These are phyloP conservation scores for Nyctibius bracteatus DNA, from an alignment of 2,113 vertebrate species.

Conservation along the genomic window DNA sequence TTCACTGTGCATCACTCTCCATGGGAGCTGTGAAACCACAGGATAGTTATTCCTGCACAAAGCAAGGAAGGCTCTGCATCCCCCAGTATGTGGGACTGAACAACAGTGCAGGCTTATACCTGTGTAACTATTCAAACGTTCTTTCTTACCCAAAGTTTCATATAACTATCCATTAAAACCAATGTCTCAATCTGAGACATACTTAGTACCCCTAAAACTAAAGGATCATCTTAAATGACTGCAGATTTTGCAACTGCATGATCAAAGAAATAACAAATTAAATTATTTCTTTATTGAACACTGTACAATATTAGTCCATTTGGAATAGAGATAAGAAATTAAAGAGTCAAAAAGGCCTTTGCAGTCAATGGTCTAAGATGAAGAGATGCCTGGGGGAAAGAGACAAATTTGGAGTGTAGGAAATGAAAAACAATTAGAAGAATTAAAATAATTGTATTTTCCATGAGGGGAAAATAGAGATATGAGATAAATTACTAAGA, in stretches of 20 bases:
- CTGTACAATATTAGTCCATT: conserved; percentile 50
- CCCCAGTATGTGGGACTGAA: background rate
- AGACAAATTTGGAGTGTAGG: conserved; percentile 57
- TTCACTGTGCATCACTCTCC: background rate
- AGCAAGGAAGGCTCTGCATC: background rate
- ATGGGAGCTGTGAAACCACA: background rate
- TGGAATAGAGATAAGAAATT: conserved; percentile 47
- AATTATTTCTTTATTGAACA: conserved; percentile 45
- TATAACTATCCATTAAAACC: background rate
- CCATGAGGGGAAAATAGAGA: conserved; percentile 65
- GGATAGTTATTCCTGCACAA: background rate
- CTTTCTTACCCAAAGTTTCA: background rate
- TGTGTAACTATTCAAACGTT: background rate
- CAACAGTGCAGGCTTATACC: background rate
- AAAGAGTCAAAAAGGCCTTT: conserved; percentile 53
- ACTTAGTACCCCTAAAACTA: background rate
- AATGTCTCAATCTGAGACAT: background rate
- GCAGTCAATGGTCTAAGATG: conserved; percentile 55
- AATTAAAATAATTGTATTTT: conserved; percentile 70
- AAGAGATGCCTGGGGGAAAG: conserved; percentile 58
- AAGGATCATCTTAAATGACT: background rate
- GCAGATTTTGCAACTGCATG: background rate
- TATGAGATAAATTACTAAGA: conserved; percentile 66
- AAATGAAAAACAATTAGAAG: conserved; percentile 72
- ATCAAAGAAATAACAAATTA: conserved; percentile 52